Percentiles rank a stretch among this genome's conserved stretches.
Conservation (phyloP, 1,140 invertebrate genomes). For the Hycleus cichorii region DNA sequence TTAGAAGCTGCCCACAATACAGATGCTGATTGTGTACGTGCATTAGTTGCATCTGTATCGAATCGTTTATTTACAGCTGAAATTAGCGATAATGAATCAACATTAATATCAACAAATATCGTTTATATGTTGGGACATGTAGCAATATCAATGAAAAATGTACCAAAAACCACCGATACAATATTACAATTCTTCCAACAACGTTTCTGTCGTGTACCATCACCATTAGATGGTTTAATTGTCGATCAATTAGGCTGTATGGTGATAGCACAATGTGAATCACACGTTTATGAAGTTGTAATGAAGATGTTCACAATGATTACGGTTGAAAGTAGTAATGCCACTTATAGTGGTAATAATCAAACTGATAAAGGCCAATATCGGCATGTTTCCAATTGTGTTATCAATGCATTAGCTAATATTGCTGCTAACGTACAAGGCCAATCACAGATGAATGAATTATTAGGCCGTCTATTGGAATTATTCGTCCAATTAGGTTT, state of each 20-base stretch:
- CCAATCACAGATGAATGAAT: constrained; percentile 76
- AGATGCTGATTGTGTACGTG: constrained; percentile 88
- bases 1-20: constrained; percentile 79
- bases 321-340: constrained; percentile 84
- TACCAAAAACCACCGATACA: constrained; percentile 86
- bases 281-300: constrained; percentile 85
- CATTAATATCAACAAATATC: constrained; percentile 90
- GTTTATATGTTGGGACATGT: constrained; percentile 96
- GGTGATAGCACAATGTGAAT: constrained; percentile 84
- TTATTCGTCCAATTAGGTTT: constrained; percentile 95
- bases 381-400: constrained; percentile 86
- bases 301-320: constrained; percentile 97
- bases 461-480: constrained; percentile 83
- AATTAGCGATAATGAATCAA: constrained; percentile 74
- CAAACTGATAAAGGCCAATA: constrained; percentile 69
- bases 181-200: constrained; percentile 97
- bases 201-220: constrained; percentile 85
- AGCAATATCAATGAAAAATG: constrained; percentile 88
- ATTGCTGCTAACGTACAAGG: constrained; percentile 91
- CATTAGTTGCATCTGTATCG: constrained; percentile 89
- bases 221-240: constrained; percentile 83
- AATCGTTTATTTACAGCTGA: constrained; percentile 89
- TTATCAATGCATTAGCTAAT: constrained; percentile 89
- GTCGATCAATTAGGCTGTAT: constrained; percentile 96
- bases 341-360: constrained; percentile 61